phyloP scores from a whole-genome alignment of 2,113 vertebrate species.

The Pipa parva region DNA sequence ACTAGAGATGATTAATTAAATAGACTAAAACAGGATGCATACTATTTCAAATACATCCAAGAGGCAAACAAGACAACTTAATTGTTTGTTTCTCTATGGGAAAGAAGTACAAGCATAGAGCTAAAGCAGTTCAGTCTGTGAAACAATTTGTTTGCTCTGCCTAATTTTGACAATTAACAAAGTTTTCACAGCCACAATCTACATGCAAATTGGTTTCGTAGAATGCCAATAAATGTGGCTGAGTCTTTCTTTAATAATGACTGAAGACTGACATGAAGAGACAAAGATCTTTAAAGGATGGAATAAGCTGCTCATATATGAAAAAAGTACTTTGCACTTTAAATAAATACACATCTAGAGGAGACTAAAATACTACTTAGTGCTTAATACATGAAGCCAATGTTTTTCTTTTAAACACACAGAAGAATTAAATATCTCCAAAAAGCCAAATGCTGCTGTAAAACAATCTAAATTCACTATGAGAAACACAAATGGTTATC shows the following conservation, averaged over 20 bases:
- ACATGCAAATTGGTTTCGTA: slow-evolving; percentile 50
- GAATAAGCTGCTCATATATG: background rate
- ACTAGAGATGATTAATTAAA: slow-evolving; percentile 47
- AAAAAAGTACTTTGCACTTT: no score
- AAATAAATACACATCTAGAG: no score
- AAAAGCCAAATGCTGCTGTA: no score
- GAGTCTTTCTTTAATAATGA: background rate
- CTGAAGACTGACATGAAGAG: slow-evolving; percentile 3
- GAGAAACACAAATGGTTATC: no score
- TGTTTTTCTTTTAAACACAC: no score
- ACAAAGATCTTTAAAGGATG: slow-evolving; percentile 16
- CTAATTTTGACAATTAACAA: slow-evolving; percentile 59
- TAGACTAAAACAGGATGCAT: slow-evolving; percentile 42
- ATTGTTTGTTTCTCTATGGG: slow-evolving; percentile 59
- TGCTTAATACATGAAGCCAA: no score
- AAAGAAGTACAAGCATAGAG: slow-evolving; percentile 54
- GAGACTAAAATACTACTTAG: no score
- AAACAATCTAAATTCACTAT: no score
- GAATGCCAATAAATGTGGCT: slow-evolving; percentile 15
- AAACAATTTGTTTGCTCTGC: slow-evolving; percentile 58
- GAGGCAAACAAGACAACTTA: slow-evolving; percentile 56
- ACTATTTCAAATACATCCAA: slow-evolving; percentile 48
- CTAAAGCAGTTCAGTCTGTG: slow-evolving; percentile 55
- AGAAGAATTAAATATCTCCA: no score
- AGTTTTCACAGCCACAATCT: slow-evolving; percentile 56